Conservation (phyloP, 2,888 invertebrate species). For the Nymphalis polychloros region DNA sequence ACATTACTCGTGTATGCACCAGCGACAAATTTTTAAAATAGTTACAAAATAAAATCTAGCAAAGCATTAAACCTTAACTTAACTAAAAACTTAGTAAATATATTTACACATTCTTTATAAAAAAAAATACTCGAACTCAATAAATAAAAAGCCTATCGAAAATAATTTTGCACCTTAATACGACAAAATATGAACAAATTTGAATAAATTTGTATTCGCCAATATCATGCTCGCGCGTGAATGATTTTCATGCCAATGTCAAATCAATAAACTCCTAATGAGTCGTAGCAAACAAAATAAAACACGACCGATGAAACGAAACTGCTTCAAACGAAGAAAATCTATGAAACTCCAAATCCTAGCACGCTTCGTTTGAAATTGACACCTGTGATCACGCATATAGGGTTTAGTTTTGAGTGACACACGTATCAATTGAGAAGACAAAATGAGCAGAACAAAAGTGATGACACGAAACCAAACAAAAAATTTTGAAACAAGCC, state of each 20-base stretch:
- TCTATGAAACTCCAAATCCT: conserved; percentile 16
- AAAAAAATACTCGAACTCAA: conserved; percentile 11
- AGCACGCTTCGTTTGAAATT: conserved; percentile 12
- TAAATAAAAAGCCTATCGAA: conserved; percentile 10
- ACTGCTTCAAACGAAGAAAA: conserved; percentile 8
- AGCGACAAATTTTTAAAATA: conserved; percentile 13
- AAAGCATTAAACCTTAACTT: conserved; percentile 17
- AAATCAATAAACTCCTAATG: conserved; percentile 49
- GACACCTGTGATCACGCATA: not conserved
- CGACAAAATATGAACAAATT: conserved; percentile 13
- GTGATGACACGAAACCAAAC: conserved; percentile 42
- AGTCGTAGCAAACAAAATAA: conserved; percentile 54
- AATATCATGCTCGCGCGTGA: conserved; percentile 50
- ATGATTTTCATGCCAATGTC: conserved; percentile 43
- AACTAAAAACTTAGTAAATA: conserved; percentile 15
- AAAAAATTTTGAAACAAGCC: conserved; percentile 62
- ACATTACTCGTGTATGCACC: not conserved
- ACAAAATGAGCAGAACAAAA: conserved; percentile 41
- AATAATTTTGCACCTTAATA: conserved; percentile 9
- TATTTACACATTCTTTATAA: not conserved
- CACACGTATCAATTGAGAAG: conserved; percentile 16
- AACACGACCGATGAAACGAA: conserved; percentile 23
- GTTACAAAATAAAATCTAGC: conserved; percentile 13
- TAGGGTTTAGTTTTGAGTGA: not conserved
- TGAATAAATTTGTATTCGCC: conserved; percentile 30